Evolutionary conservation across 2,113 vertebrate species (phyloP).

Genomic region (Pagrus major): DNA sequence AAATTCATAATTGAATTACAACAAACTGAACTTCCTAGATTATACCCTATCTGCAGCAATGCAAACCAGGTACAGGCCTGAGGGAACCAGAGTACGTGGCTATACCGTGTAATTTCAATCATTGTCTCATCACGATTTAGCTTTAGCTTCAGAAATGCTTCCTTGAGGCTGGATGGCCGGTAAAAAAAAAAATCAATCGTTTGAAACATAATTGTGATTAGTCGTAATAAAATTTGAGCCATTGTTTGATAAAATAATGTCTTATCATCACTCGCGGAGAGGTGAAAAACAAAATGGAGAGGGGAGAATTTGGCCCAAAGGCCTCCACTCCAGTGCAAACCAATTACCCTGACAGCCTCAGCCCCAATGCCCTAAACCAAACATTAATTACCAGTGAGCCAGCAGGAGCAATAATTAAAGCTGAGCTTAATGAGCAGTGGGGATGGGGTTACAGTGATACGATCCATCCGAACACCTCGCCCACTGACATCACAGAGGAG

Average conservation of each 20-base stretch:
- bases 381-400: slow-evolving; percentile 70
- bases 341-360: slow-evolving; percentile 70
- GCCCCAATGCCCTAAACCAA: slow-evolving; percentile 63
- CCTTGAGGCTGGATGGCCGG: slow-evolving; percentile 10
- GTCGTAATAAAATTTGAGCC: slow-evolving; percentile 36
- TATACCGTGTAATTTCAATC: slow-evolving; percentile 13
- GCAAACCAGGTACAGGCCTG: slow-evolving; percentile 10
- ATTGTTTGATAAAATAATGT: slow-evolving; percentile 44
- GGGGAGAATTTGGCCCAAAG: slow-evolving; percentile 47
- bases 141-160: slow-evolving; percentile 21
- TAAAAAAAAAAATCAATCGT: slow-evolving; percentile 20
- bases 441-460: slow-evolving; percentile 65
- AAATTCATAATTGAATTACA: slow-evolving; percentile 16
- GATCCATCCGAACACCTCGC: slow-evolving; percentile 62
- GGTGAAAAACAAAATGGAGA: slow-evolving; percentile 46
- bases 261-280: slow-evolving; percentile 42
- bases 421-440: slow-evolving; percentile 58
- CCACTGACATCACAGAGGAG: slow-evolving; percentile 52
- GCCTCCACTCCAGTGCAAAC: slow-evolving; percentile 60
- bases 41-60: background rate
- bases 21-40: slow-evolving; percentile 1
- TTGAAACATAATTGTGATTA: slow-evolving; percentile 29
- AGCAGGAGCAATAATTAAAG: slow-evolving; percentile 69
- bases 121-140: slow-evolving; percentile 17
- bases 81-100: background rate